Conservation (phyloP, 2,113 vertebrate genomes). For the Vidua chalybeata region DNA sequence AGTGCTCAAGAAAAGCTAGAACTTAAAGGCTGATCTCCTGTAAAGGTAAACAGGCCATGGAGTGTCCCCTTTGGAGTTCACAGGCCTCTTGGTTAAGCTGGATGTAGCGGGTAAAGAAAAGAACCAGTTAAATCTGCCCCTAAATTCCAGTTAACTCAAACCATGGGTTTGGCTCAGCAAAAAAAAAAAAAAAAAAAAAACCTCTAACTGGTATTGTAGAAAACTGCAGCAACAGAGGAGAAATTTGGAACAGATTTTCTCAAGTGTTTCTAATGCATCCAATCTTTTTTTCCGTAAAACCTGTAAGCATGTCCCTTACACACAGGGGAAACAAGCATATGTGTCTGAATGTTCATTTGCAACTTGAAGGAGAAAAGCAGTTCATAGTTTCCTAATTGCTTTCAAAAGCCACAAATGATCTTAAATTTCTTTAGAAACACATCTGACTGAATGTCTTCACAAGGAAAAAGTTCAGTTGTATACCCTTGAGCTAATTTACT, state of each 20-base stretch:
- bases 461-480: not conserved
- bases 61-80: not conserved
- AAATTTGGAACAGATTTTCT: not conserved
- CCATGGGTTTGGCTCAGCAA: not conserved
- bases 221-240: not conserved
- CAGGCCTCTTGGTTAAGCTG: not conserved
- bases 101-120: not conserved
- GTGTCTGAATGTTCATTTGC: not conserved
- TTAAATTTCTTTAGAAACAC: not conserved
- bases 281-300: not conserved
- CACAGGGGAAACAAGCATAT: not conserved
- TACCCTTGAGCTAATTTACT: not conserved
- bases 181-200: not conserved
- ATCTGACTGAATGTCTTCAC: not conserved
- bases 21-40: not conserved
- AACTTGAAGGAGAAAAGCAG: not conserved
- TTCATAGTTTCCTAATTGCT: not conserved
- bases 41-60: not conserved
- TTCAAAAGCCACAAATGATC: not conserved
- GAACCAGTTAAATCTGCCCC: not conserved
- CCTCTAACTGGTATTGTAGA: not conserved
- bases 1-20: not conserved
- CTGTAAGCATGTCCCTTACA: fast-evolving
- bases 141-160: not conserved
- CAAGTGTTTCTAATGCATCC: not conserved